Base-by-base conservation (phyloP, 1,140 invertebrate genomes). In the Schlechtendalia chinensis region DNA sequence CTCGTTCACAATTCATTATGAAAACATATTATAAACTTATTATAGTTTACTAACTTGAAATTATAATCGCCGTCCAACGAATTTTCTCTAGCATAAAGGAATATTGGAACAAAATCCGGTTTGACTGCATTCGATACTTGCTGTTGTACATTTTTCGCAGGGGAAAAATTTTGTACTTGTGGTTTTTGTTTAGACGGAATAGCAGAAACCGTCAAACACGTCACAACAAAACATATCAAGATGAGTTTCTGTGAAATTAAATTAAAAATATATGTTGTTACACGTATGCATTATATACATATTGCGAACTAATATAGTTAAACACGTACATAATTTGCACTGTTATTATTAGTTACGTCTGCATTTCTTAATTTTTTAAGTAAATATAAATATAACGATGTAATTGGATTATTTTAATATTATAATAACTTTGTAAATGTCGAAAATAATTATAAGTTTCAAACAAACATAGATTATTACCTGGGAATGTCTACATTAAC, bases 1-100 rank as follows among this genome's bases (percentile, higher is more conserved):
- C 17, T 32, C 17, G 32, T 63, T 32, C 16, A 32, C 17, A 32
- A 32, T 45, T 22, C 39, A 67, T 67, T 39, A 14, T 61, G n/a
- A 39, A 39, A 39, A 39, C 32, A 39, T 8, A 4, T 50, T 24
- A 5, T 24, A 17, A 27, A n/a, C 19, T 17, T 53, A 19, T 29
- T 53, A 29, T n/a, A 27, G 22, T 69, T 67, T 12, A 50, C 50
- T 72, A n/a, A 79, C 75, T 27, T 79, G 58, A 47, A 79, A 16
- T 79, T 79, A 45, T 79, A 79, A 79, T 79, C 75, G 12, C 75
- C 75, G 10, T 79, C 75, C 58, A 79, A 63, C 45, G 75, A 79
- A 47, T 50, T 29, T 61, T 79, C 75, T 63, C 58, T 79, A 5
- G 75, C 5, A 29, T 79, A 79, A 0, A 79, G 39, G 19, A 61